These are phyloP conservation scores for Hyperopisus bebe DNA, from an alignment of 2,113 vertebrate species.

Conservation along the genomic window DNA sequence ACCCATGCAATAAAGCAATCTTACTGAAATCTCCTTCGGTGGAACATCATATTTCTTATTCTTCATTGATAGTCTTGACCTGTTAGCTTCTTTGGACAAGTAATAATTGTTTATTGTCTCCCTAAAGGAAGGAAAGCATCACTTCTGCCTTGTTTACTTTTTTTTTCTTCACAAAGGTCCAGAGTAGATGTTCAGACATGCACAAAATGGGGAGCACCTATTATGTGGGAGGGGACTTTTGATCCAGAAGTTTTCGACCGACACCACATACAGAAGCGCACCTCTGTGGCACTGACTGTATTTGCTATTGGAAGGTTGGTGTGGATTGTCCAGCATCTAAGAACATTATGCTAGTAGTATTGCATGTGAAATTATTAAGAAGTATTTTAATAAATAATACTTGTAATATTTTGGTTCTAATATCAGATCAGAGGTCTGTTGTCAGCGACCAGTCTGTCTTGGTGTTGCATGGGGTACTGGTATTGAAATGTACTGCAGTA, in stretches of 20 bases:
- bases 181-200: slow-evolving; percentile 61
- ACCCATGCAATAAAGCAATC: neutral
- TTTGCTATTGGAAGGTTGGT: slow-evolving; percentile 70
- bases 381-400: neutral
- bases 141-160: too few relatives aligned
- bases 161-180: slow-evolving; percentile 33
- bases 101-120: neutral
- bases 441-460: neutral
- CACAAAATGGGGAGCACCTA: slow-evolving; percentile 64
- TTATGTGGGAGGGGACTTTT: slow-evolving; percentile 69
- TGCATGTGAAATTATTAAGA: neutral
- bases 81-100: neutral
- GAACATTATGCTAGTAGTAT: neutral
- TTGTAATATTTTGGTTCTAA: neutral
- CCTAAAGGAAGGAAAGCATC: neutral
- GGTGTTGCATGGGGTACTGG: neutral
- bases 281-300: slow-evolving; percentile 64
- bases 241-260: slow-evolving; percentile 44
- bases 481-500: neutral
- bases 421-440: neutral
- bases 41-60: neutral
- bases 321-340: neutral
- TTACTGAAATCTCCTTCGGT: neutral
- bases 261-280: slow-evolving; percentile 38
- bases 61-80: neutral